A percentile compares a stretch with the other conserved stretches of the same genome.
phyloP scores from a whole-genome alignment of 2,888 invertebrate genomes.

The Spicauda simplicius region DNA sequence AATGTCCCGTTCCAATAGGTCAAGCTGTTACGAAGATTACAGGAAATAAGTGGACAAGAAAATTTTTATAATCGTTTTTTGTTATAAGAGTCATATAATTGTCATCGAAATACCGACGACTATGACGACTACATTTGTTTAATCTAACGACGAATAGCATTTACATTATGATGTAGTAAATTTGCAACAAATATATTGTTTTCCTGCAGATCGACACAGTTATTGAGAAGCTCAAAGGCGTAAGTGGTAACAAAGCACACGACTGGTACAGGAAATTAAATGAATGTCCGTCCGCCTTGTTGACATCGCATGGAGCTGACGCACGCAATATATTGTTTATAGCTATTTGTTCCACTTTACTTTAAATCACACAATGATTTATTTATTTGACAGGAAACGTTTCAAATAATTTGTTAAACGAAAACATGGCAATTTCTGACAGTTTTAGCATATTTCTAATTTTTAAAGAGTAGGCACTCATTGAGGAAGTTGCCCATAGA shows the following conservation, averaged over 20 bases:
- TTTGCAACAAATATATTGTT: background rate
- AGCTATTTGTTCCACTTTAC: background rate
- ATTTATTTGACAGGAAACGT: background rate
- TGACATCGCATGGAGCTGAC: slow-evolving; percentile 25
- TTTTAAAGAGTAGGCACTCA: too few relatives aligned
- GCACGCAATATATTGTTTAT: slow-evolving; percentile 18
- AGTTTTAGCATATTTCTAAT: too few relatives aligned
- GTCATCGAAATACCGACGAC: background rate
- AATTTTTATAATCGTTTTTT: too few relatives aligned
- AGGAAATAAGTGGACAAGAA: too few relatives aligned
- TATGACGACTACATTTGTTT: background rate
- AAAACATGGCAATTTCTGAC: too few relatives aligned
- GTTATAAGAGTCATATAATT: too few relatives aligned
- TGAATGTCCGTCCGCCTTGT: slow-evolving; percentile 33
- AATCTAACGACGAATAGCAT: background rate
- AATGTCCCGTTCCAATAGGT: too few relatives aligned
- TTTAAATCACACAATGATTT: background rate
- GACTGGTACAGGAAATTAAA: slow-evolving; percentile 38
- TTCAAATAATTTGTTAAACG: background rate
- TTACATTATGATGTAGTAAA: background rate
- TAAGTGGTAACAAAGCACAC: slow-evolving; percentile 5
- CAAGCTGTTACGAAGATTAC: too few relatives aligned
- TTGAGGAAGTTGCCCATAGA: too few relatives aligned
- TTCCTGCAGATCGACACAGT: slow-evolving; percentile 10
- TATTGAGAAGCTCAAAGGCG: slow-evolving; percentile 12